These are phyloP conservation scores for Triplophysa siluroides DNA, from an alignment of 2,113 vertebrate species.

Conservation along the genomic window DNA sequence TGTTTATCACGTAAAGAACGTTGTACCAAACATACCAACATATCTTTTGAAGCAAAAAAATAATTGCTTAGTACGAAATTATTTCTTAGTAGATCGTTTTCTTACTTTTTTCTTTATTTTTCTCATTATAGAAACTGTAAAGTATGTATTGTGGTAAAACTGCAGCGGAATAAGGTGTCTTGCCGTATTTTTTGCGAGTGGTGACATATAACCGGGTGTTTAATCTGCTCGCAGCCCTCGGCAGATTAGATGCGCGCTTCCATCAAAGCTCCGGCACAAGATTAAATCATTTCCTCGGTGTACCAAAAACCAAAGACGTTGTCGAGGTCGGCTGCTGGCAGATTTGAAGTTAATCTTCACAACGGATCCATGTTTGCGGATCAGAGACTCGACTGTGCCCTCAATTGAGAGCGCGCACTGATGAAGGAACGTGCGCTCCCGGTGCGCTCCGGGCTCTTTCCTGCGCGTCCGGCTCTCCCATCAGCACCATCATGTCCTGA, in stretches of 20 bases:
- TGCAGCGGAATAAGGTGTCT: constrained; percentile 45
- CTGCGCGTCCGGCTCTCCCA: constrained; percentile 1
- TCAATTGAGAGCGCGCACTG: constrained; percentile 68
- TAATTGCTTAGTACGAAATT: too few relatives aligned
- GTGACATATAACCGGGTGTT: constrained; percentile 67
- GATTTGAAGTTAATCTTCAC: constrained; percentile 79
- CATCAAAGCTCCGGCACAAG: constrained; percentile 66
- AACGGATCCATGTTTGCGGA: constrained; percentile 73
- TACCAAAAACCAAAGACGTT: constrained; percentile 75
- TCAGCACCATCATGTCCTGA: constrained; percentile 9
- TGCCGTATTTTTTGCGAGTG: constrained; percentile 59
- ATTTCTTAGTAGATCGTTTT: too few relatives aligned
- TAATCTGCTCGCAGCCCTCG: constrained; percentile 68
- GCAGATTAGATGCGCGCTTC: constrained; percentile 67
- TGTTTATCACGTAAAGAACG: too few relatives aligned
- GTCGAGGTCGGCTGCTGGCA: constrained; percentile 72
- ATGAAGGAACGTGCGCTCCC: constrained; percentile 31
- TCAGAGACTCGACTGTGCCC: constrained; percentile 69
- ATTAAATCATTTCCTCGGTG: constrained; percentile 73
- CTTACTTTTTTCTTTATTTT: too few relatives aligned
- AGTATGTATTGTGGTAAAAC: constrained; percentile 37
- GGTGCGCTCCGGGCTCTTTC: background rate
- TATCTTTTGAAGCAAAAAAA: too few relatives aligned
- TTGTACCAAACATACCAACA: too few relatives aligned
- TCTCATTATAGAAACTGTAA: background rate